phyloP scores from a whole-genome alignment of 2,797 vertebrate genomes.

The Poeciliopsis paucimaculata region DNA sequence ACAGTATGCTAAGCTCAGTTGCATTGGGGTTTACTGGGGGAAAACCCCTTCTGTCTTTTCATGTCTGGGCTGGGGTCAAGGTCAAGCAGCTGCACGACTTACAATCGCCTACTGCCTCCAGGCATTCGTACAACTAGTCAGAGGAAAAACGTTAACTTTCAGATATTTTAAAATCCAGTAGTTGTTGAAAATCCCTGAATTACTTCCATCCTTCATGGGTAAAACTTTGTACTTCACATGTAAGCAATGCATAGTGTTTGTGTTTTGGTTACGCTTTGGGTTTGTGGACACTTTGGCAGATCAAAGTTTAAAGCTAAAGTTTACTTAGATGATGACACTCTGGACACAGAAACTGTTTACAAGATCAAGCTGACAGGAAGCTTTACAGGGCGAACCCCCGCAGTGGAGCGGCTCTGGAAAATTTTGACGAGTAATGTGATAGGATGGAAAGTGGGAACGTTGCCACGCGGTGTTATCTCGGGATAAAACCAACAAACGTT shows the following conservation, averaged over 20 bases:
- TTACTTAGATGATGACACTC: slow-evolving; percentile 24
- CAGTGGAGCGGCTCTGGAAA: slow-evolving; percentile 15
- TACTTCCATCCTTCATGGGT: background rate
- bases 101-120: slow-evolving; percentile 24
- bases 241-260: background rate
- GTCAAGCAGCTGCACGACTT: slow-evolving; percentile 55
- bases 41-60: slow-evolving; percentile 61
- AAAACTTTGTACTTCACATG: background rate
- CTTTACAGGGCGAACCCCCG: slow-evolving; percentile 15
- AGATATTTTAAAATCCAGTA: background rate
- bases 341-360: slow-evolving; percentile 9
- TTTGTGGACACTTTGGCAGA: slow-evolving; percentile 2
- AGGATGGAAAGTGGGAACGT: slow-evolving; percentile 20
- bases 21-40: slow-evolving; percentile 39
- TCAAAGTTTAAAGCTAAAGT: slow-evolving; percentile 18
- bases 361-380: slow-evolving; percentile 33
- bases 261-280: slow-evolving; percentile 2
- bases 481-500: slow-evolving; percentile 28
- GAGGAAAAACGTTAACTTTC: background rate
- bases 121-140: slow-evolving; percentile 23
- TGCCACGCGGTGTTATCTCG: slow-evolving; percentile 23
- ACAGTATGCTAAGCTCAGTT: slow-evolving; percentile 33
- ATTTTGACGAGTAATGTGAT: slow-evolving; percentile 35
- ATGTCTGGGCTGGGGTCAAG: slow-evolving; percentile 38
- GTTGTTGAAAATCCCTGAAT: background rate